A percentile compares a stretch with the other conserved stretches of the same genome.
Evolutionary conservation across 2,797 vertebrate species (phyloP).

Genomic region (Coracias cyanogaster): DNA sequence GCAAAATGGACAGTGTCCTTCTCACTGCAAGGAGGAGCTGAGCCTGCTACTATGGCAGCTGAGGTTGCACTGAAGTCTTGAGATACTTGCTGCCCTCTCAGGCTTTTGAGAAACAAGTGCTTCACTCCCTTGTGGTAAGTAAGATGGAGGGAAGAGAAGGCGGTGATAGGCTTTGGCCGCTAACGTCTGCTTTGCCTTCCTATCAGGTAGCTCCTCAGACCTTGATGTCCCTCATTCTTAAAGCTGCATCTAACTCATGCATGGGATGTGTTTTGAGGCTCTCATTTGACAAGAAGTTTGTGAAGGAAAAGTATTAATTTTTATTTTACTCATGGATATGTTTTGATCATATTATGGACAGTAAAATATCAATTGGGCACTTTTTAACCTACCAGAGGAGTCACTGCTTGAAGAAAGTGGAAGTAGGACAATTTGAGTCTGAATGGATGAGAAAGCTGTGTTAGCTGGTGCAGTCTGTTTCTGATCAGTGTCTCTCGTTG

Average conservation of each 20-base stretch:
- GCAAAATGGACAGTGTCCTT: background rate
- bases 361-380: background rate
- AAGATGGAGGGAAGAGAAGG: background rate
- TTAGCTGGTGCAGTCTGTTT: background rate
- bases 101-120: background rate
- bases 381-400: background rate
- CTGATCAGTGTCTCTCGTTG: slow-evolving; percentile 1
- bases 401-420: background rate
- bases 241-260: accelerated
- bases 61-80: background rate
- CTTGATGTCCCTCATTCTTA: background rate
- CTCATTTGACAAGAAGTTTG: background rate
- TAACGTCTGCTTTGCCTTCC: background rate
- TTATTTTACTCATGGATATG: background rate
- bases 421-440: slow-evolving; percentile 14
- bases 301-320: background rate
- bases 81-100: background rate
- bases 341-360: background rate
- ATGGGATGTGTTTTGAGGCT: background rate
- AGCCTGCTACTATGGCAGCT: background rate
- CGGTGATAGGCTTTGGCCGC: background rate
- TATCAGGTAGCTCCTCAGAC: background rate
- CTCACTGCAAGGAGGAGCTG: background rate
- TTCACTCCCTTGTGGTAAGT: background rate
- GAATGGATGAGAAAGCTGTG: background rate